A percentile compares a stretch with the other conserved stretches of the same genome.
These are phyloP conservation scores for Myotis brandtii DNA, from an alignment of 2,113 vertebrate genomes.

Conservation along the genomic window DNA sequence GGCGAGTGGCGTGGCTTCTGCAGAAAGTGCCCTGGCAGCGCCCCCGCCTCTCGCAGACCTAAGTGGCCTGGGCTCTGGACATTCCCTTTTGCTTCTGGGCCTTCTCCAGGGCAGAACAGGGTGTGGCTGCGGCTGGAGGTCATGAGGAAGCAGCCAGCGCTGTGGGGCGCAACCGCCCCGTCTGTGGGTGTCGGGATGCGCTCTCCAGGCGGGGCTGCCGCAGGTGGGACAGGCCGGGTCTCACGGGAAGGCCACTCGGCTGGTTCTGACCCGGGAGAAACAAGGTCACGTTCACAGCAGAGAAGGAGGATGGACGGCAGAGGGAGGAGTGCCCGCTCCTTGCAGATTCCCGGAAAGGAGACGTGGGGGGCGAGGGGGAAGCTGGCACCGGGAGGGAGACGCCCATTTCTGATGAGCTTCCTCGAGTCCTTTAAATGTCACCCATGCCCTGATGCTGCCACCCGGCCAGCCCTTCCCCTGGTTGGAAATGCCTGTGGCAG, in stretches of 20 bases:
- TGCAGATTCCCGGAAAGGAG: not conserved
- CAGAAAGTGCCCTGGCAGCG: not conserved
- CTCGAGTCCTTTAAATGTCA: constrained; percentile 75
- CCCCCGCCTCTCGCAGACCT: not conserved
- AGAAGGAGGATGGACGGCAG: not conserved
- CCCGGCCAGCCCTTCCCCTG: constrained; percentile 55
- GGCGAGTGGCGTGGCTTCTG: not conserved
- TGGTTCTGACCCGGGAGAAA: not conserved
- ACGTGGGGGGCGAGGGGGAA: too few species aligned
- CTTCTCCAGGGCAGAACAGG: not conserved
- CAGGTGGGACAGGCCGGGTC: not conserved
- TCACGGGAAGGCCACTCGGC: not conserved
- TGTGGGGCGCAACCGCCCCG: not conserved
- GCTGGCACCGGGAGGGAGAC: constrained; percentile 69
- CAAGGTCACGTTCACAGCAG: not conserved
- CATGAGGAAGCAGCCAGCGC: not conserved
- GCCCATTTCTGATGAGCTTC: constrained; percentile 66
- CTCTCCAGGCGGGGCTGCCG: not conserved
- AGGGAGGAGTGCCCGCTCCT: rapidly evolving
- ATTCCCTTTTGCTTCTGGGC: not conserved
- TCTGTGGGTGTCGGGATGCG: not conserved
- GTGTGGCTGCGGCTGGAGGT: rapidly evolving
- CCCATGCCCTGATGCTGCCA: constrained; percentile 50
- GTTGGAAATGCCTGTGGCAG: constrained; percentile 48
- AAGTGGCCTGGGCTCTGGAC: not conserved